Evolutionary conservation across 2,113 vertebrate species (phyloP).

Genomic region (Lepidothrix coronata): DNA sequence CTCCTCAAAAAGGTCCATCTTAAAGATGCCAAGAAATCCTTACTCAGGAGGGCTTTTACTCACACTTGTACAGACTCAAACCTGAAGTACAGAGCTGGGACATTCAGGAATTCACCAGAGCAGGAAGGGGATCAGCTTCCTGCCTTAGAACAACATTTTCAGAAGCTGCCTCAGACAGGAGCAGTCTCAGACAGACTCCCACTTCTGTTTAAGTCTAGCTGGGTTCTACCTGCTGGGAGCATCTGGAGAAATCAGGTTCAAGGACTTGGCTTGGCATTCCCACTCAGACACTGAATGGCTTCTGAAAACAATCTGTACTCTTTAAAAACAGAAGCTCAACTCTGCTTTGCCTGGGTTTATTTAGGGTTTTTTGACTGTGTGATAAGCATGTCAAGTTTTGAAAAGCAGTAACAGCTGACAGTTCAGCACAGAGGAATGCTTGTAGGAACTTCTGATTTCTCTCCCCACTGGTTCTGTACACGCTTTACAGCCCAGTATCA

Average conservation of each 20-base stretch:
- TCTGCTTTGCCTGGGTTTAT: not conserved
- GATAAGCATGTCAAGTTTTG: not conserved
- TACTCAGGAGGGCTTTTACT: not conserved
- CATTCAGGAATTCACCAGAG: not conserved
- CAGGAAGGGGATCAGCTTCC: constrained; percentile 31
- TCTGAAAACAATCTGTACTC: not conserved
- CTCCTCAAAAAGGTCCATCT: not conserved
- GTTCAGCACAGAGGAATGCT: not conserved
- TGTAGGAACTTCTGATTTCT: not conserved
- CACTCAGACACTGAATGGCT: not conserved
- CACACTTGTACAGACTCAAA: not conserved
- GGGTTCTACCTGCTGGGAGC: not conserved
- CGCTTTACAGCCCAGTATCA: not conserved
- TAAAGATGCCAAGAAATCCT: not conserved
- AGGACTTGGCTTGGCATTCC: not conserved
- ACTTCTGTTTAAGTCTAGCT: not conserved
- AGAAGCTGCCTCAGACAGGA: constrained; percentile 18
- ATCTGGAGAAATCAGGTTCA: not conserved
- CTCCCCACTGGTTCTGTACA: not conserved
- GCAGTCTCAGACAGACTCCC: constrained; percentile 4
- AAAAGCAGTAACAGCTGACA: not conserved
- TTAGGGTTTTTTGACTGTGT: not conserved
- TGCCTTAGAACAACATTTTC: constrained; percentile 13
- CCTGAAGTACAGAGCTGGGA: not conserved
- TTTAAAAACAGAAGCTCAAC: not conserved